A percentile compares a stretch with the other conserved stretches of the same genome.
phyloP scores from a whole-genome alignment of 1,140 invertebrate genomes.

The Lepidotrigona ventralis region DNA sequence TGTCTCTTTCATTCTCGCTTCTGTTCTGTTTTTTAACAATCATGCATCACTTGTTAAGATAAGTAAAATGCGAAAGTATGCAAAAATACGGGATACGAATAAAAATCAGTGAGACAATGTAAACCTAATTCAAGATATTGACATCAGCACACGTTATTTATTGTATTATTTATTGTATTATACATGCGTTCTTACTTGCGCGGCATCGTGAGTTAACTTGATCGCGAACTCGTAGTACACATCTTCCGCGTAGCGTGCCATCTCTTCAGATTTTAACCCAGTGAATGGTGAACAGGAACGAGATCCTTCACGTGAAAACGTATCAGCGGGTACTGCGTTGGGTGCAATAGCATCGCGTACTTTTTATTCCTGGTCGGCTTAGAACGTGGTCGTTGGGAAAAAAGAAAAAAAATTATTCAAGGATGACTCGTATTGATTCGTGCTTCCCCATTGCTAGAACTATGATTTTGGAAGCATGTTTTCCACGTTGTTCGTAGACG shows the following conservation, averaged over 20 bases:
- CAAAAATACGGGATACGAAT: neutral
- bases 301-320: slow-evolving; percentile 45
- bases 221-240: slow-evolving; percentile 80
- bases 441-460: neutral
- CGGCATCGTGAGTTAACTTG: slow-evolving; percentile 79
- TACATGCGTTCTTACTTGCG: slow-evolving; percentile 75
- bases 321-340: slow-evolving; percentile 40
- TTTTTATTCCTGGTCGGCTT: slow-evolving; percentile 45
- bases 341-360: slow-evolving; percentile 2
- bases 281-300: slow-evolving; percentile 23
- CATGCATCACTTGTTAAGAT: neutral
- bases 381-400: neutral
- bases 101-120: neutral
- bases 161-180: too few species aligned
- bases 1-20: neutral
- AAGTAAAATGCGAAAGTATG: neutral
- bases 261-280: slow-evolving; percentile 23
- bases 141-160: too few species aligned
- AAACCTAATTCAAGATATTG: neutral
- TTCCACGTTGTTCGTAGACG: too few species aligned
- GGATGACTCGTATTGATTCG: slow-evolving; percentile 32
- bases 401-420: slow-evolving; percentile 5
- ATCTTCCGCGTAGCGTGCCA: slow-evolving; percentile 68
- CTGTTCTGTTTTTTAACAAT: too few species aligned
- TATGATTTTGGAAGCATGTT: neutral